Percentiles rank a stretch among this genome's conserved stretches.
Evolutionary conservation across 2,113 vertebrate species (phyloP).

Genomic region (Pimephales promelas): DNA sequence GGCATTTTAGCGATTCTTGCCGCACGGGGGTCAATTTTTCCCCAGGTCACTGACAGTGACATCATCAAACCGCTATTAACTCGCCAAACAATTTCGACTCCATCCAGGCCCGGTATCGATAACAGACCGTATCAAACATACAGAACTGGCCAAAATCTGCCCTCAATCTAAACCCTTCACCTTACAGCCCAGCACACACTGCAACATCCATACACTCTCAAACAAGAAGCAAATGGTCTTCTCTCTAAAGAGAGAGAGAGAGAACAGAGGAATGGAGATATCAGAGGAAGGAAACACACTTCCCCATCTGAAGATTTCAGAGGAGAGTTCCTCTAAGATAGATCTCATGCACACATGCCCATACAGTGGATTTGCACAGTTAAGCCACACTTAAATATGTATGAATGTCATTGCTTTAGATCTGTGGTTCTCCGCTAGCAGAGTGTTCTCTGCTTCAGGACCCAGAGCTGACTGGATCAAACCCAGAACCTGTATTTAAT

Average conservation of each 20-base stretch:
- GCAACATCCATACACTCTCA: conserved; percentile 6
- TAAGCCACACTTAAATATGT: conserved; percentile 21
- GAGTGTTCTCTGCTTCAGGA: background rate
- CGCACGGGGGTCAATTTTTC: conserved; percentile 76
- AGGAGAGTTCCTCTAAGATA: background rate
- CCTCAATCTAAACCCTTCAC: conserved; percentile 81
- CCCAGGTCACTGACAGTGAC: conserved; percentile 83
- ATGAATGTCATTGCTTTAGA: background rate
- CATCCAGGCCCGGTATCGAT: conserved; percentile 64
- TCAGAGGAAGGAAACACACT: background rate
- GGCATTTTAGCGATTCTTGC: conserved; percentile 77
- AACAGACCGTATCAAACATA: conserved; percentile 61
- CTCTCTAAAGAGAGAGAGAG: conserved; percentile 5
- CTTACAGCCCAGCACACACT: conserved; percentile 53
- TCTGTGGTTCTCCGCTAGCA: background rate
- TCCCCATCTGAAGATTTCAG: conserved; percentile 8
- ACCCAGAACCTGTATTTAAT: background rate
- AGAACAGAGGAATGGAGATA: background rate
- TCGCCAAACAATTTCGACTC: conserved; percentile 73
- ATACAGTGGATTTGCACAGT: background rate
- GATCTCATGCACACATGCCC: background rate
- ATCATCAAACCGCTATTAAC: conserved; percentile 81
- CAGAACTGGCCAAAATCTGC: conserved; percentile 65
- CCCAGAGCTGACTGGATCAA: background rate
- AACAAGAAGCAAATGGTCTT: conserved; percentile 20